Conservation (phyloP, 2,888 invertebrate genomes). For the Meta bourneti region DNA sequence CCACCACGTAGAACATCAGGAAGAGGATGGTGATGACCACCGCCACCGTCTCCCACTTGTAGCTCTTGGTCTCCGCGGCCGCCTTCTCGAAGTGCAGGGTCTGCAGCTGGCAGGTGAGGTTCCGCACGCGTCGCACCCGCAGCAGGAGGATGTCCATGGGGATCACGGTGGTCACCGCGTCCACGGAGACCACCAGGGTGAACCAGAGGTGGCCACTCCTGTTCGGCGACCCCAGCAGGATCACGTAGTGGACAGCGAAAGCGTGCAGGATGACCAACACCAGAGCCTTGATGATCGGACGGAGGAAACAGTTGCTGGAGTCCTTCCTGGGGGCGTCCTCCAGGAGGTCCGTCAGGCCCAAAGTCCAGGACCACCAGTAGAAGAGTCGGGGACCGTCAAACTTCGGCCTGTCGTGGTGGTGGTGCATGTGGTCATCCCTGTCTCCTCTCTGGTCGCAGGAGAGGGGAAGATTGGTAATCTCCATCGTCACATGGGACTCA, state of each 20-base stretch:
- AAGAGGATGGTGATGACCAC: slow-evolving; percentile 65
- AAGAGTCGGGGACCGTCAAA: slow-evolving; percentile 69
- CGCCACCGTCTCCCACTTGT: slow-evolving; percentile 68
- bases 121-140: slow-evolving; percentile 57
- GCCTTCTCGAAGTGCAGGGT: slow-evolving; percentile 70
- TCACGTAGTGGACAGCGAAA: slow-evolving; percentile 72
- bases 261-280: slow-evolving; percentile 69
- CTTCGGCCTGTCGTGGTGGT: slow-evolving; percentile 37
- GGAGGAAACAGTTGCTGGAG: slow-evolving; percentile 62
- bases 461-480: slow-evolving; percentile 69
- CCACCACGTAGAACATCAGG: slow-evolving; percentile 73
- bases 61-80: slow-evolving; percentile 60
- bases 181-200: slow-evolving; percentile 74
- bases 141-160: slow-evolving; percentile 73
- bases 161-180: slow-evolving; percentile 75
- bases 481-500: slow-evolving; percentile 74
- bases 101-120: slow-evolving; percentile 67
- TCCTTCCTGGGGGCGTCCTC: slow-evolving; percentile 68
- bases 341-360: slow-evolving; percentile 68
- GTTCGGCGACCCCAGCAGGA: slow-evolving; percentile 69
- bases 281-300: slow-evolving; percentile 67
- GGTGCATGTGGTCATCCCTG: slow-evolving; percentile 30
- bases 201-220: slow-evolving; percentile 73
- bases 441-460: slow-evolving; percentile 68
- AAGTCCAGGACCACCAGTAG: slow-evolving; percentile 76